Evolutionary conservation across 1,140 invertebrate genomes (phyloP).

Genomic region (Macrostomum lignano): DNA sequence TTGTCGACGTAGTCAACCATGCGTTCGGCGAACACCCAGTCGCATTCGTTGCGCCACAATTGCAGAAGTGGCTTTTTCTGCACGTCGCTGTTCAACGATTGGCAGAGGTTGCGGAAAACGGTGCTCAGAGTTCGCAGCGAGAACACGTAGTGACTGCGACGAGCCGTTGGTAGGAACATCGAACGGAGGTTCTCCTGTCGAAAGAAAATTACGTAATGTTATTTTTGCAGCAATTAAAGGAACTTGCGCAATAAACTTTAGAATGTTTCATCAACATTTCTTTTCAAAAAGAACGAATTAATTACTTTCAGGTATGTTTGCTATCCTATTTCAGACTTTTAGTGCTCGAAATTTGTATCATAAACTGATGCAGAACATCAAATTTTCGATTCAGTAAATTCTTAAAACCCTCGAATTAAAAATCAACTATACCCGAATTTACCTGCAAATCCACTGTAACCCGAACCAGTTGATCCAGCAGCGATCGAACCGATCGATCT

Average conservation of each 20-base stretch:
- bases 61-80: constrained; percentile 15
- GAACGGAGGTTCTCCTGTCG: constrained; percentile 11
- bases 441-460: constrained; percentile 18
- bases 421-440: not conserved
- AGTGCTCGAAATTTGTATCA: too few species aligned
- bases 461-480: constrained; percentile 11
- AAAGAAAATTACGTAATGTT: too few species aligned
- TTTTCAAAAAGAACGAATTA: too few species aligned
- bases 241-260: too few species aligned
- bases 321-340: too few species aligned
- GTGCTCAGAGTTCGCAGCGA: constrained; percentile 16
- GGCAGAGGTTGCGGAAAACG: constrained; percentile 23
- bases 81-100: constrained; percentile 17
- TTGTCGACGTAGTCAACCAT: constrained; percentile 23
- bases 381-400: not conserved
- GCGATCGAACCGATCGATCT: constrained; percentile 8
- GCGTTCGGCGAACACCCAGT: constrained; percentile 21
- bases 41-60: constrained; percentile 26
- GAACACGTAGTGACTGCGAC: constrained; percentile 24
- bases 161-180: constrained; percentile 21
- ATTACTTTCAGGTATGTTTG: too few species aligned
- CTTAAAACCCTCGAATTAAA: not conserved
- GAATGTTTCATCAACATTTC: too few species aligned
- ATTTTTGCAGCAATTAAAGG: too few species aligned
- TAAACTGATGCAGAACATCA: constrained; percentile 7